Evolutionary conservation across 2,113 vertebrate genomes (phyloP).

Genomic region (Vombatus ursinus): DNA sequence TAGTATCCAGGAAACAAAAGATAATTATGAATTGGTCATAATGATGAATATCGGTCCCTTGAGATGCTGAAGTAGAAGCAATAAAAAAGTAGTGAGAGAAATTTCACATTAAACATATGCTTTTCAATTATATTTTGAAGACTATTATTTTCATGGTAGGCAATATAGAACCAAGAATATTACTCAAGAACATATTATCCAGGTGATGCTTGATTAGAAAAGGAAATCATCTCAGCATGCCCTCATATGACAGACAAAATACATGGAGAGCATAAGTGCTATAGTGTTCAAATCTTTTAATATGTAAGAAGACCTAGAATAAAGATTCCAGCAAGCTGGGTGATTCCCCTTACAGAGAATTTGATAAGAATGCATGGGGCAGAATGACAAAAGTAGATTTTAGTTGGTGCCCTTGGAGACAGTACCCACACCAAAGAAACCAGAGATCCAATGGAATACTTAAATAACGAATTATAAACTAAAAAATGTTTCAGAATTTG

Average conservation of each 20-base stretch:
- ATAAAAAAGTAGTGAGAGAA: slow-evolving; percentile 23
- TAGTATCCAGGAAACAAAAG: neutral
- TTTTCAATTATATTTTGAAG: neutral
- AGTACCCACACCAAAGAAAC: neutral
- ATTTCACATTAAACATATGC: neutral
- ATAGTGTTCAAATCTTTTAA: neutral
- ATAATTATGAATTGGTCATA: neutral
- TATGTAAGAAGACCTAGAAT: slow-evolving; percentile 20
- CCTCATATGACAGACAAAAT: neutral
- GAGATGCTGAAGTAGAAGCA: neutral
- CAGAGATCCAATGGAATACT: neutral
- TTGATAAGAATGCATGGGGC: neutral
- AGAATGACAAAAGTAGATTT: neutral
- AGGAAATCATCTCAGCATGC: neutral
- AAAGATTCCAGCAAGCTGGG: neutral
- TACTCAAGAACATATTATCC: slow-evolving; percentile 2
- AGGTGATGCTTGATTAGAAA: neutral
- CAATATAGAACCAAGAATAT: neutral
- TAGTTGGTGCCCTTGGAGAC: neutral
- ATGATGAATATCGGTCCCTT: neutral
- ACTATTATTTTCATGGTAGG: neutral
- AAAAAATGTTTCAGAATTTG: neutral
- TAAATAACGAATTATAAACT: neutral
- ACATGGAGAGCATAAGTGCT: neutral
- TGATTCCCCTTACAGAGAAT: neutral